phyloP scores from a whole-genome alignment of 2,113 vertebrate species.

The Cebus imitator region DNA sequence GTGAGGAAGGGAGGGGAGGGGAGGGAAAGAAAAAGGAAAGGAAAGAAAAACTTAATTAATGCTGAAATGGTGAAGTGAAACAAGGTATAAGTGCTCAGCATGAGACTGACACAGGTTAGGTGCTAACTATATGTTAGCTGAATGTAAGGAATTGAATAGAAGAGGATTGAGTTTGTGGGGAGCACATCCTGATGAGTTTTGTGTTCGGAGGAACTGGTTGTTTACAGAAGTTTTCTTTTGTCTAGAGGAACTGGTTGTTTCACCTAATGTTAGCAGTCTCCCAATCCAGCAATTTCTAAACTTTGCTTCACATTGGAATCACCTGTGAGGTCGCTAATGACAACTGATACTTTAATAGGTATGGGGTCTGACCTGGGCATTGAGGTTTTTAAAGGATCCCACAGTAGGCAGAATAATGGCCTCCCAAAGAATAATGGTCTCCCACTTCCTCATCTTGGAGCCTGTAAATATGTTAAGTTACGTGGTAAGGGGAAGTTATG shows the following conservation, averaged over 20 bases:
- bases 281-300: background rate
- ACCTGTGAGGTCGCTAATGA: background rate
- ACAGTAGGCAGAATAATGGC: background rate
- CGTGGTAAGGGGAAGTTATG: background rate
- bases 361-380: background rate
- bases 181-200: background rate
- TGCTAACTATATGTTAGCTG: background rate
- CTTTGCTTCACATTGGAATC: background rate
- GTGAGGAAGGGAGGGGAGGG: too few species aligned
- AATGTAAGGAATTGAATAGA: background rate
- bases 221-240: background rate
- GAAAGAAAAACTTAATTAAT: background rate
- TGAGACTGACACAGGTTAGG: background rate
- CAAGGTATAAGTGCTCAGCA: background rate
- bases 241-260: background rate
- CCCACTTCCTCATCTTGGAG: background rate
- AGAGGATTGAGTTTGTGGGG: background rate
- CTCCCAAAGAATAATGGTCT: background rate
- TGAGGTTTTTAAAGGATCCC: constrained; percentile 1
- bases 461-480: background rate
- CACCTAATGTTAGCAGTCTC: background rate
- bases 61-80: background rate
- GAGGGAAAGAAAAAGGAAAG: too few species aligned
- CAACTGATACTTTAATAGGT: background rate
- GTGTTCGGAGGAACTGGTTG: background rate